phyloP scores from a whole-genome alignment of 2,797 vertebrate species.

The Gadopsis marmoratus region DNA sequence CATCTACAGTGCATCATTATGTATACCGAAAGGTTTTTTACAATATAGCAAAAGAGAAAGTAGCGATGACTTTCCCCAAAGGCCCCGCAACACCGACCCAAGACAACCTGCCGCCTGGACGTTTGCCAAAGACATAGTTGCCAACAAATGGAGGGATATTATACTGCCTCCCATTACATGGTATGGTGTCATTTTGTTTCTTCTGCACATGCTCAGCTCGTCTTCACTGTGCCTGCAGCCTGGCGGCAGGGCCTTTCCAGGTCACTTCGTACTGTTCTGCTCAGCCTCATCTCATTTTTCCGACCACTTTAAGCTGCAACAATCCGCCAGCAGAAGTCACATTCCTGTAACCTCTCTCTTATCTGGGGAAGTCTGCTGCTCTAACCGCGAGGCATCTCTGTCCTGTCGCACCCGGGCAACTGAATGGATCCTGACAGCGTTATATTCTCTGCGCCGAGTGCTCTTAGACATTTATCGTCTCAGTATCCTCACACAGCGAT shows the following conservation, averaged over 20 bases:
- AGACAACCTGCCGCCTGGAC: background rate
- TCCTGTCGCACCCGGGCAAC: background rate
- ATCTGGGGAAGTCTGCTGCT: slow-evolving; percentile 26
- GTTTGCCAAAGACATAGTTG: background rate
- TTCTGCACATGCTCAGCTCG: background rate
- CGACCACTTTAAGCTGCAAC: slow-evolving; percentile 13
- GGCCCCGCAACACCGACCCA: no score
- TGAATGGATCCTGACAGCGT: slow-evolving; percentile 23
- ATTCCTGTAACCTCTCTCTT: slow-evolving; percentile 15
- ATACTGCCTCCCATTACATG: background rate
- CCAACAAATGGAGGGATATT: background rate
- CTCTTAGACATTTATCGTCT: slow-evolving; percentile 46
- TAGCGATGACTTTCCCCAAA: background rate
- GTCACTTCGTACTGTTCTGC: background rate
- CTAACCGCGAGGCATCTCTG: background rate
- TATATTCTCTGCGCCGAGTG: background rate
- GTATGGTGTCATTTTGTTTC: background rate
- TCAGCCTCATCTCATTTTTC: slow-evolving; percentile 26
- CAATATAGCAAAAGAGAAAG: no score
- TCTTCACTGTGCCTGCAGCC: background rate
- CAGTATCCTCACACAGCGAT: slow-evolving; percentile 2
- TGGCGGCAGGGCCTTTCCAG: background rate
- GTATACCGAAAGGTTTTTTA: no score
- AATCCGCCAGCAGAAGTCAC: slow-evolving; percentile 11
- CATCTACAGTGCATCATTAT: no score